A percentile compares a stretch with the other conserved stretches of the same genome.
Evolutionary conservation across 2,797 vertebrate genomes (phyloP).

Genomic region (Eulemur mongoz): DNA sequence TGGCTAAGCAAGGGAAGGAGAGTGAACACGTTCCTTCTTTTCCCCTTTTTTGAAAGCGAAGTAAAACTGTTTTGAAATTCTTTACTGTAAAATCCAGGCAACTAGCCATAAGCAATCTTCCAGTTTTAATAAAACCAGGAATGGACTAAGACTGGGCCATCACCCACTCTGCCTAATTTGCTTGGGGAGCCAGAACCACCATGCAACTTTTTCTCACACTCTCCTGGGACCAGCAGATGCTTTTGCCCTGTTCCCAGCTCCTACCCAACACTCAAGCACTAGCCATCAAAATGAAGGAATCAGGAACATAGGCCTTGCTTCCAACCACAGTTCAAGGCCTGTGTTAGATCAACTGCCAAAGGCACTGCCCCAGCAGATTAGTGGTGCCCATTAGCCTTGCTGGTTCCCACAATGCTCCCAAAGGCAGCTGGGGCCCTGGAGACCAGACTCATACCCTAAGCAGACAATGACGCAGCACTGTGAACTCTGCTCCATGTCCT

Average conservation of each 20-base stretch:
- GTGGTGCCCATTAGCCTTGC: neutral
- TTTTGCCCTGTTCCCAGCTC: neutral
- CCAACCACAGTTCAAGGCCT: neutral
- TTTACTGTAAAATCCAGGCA: conserved; percentile 2
- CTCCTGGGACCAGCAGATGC: neutral
- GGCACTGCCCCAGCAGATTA: neutral
- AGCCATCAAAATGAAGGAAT: neutral
- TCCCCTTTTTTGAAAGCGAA: neutral
- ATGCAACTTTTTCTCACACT: neutral
- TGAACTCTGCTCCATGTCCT: too few relatives aligned
- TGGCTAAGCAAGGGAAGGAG: neutral
- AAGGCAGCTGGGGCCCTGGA: neutral
- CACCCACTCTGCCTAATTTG: neutral
- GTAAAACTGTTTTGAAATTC: conserved; percentile 25
- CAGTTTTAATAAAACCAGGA: conserved; percentile 39
- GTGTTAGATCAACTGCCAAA: neutral
- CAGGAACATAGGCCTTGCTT: neutral
- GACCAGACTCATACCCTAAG: neutral
- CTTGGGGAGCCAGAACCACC: neutral
- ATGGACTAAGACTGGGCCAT: neutral
- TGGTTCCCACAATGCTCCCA: neutral
- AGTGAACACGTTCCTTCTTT: neutral
- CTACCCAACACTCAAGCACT: fast-evolving
- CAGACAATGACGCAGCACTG: neutral
- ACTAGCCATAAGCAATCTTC: neutral